Percentiles rank a stretch among this genome's conserved stretches.
Evolutionary conservation across 2,113 vertebrate genomes (phyloP).

Genomic region (Odobenus rosmarus): DNA sequence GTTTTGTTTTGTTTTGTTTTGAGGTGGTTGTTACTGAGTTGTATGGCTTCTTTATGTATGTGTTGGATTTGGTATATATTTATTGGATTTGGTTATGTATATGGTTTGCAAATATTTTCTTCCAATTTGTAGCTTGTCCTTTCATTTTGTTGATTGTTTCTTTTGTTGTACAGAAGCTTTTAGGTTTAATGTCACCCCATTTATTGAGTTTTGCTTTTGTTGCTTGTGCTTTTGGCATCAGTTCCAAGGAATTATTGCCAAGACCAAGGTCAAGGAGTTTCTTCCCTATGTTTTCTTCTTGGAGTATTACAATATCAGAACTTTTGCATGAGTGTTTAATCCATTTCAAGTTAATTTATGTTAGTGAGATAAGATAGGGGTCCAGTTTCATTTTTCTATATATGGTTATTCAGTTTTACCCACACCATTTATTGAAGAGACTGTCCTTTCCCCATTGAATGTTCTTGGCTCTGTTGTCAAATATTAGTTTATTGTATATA

Average conservation of each 20-base stretch:
- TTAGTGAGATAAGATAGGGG: neutral
- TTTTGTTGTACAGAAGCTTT: neutral
- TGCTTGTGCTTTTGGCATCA: neutral
- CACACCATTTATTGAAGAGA: neutral
- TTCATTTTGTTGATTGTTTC: neutral
- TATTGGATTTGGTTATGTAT: no score
- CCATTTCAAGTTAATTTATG: neutral
- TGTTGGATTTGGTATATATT: neutral
- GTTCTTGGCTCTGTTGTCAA: neutral
- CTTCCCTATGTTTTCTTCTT: neutral
- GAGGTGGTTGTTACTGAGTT: neutral
- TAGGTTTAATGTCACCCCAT: neutral
- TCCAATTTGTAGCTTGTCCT: neutral
- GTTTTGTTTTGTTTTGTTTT: neutral
- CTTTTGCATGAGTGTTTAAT: neutral
- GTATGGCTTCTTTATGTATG: neutral
- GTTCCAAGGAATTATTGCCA: neutral
- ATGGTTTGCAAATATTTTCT: neutral
- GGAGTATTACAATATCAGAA: neutral
- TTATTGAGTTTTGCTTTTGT: neutral
- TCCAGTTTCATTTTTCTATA: neutral
- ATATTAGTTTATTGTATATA: neutral
- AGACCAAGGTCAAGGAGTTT: neutral
- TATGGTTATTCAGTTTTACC: neutral
- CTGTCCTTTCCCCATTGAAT: neutral